phyloP scores from a whole-genome alignment of 1,140 invertebrate species.

The Drosophila melanica region DNA sequence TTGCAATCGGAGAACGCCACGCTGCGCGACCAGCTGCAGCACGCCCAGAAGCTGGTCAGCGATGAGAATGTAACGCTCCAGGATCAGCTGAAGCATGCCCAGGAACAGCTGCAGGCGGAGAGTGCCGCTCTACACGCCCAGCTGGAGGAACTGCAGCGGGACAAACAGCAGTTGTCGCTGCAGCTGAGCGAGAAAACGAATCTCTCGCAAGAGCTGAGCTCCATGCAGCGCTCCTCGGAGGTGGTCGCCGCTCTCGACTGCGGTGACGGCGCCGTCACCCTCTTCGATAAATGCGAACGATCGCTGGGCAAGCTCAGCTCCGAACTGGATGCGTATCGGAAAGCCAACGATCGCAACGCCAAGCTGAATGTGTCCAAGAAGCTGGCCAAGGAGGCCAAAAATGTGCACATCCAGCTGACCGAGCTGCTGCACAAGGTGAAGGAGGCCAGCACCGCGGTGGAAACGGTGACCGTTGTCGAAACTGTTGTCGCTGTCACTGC shows the following conservation, averaged over 20 bases:
- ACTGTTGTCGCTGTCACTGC: slow-evolving; percentile 78
- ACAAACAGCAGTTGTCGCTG: slow-evolving; percentile 55
- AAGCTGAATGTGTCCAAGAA: slow-evolving; percentile 81
- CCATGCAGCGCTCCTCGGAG: slow-evolving; percentile 76
- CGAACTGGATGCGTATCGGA: slow-evolving; percentile 78
- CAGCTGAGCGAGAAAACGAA: slow-evolving; percentile 59
- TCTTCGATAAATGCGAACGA: slow-evolving; percentile 77
- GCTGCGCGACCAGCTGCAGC: slow-evolving; percentile 75
- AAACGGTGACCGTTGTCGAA: slow-evolving; percentile 82
- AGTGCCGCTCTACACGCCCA: slow-evolving; percentile 85
- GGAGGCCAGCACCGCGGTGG: slow-evolving; percentile 81
- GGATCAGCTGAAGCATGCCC: slow-evolving; percentile 5
- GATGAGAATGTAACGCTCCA: slow-evolving; percentile 62
- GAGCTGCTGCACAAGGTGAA: slow-evolving; percentile 84
- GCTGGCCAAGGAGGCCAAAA: slow-evolving; percentile 79
- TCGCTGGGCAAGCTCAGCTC: slow-evolving; percentile 66
- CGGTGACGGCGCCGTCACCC: slow-evolving; percentile 49
- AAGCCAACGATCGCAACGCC: slow-evolving; percentile 73
- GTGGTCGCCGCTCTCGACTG: slow-evolving; percentile 69
- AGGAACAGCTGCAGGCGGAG: slow-evolving; percentile 86
- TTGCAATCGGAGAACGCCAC: slow-evolving; percentile 86
- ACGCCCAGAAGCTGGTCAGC: slow-evolving; percentile 86
- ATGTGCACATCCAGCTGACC: slow-evolving; percentile 68
- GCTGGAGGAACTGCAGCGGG: slow-evolving; percentile 48
- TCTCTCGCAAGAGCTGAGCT: slow-evolving; percentile 73